Evolutionary conservation across 2,113 vertebrate genomes (phyloP).

Genomic region (Columba livia): DNA sequence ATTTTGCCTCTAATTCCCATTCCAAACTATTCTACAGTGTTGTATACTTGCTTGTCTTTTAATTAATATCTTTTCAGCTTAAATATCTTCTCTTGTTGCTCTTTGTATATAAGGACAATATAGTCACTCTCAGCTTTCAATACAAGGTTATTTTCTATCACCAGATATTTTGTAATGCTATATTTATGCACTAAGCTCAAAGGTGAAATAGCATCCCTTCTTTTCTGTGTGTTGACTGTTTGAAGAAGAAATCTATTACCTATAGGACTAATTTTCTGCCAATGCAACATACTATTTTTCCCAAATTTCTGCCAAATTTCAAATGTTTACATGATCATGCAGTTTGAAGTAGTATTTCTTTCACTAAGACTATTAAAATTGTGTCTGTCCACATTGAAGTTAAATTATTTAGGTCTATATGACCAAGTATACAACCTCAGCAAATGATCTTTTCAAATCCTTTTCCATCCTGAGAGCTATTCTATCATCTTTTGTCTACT

Average conservation of each 20-base stretch:
- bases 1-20: background rate
- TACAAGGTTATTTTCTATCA: background rate
- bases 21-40: background rate
- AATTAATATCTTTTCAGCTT: background rate
- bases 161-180: background rate
- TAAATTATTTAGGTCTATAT: background rate
- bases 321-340: background rate
- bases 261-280: background rate
- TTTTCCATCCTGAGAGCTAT: background rate
- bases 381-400: background rate
- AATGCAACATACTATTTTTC: background rate
- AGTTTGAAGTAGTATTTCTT: background rate
- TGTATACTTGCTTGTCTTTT: background rate
- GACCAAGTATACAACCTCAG: background rate
- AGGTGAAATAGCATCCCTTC: background rate
- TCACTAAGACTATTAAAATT: background rate
- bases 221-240: background rate
- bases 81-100: background rate
- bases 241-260: background rate
- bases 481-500: background rate
- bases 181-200: background rate
- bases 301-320: background rate
- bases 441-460: background rate
- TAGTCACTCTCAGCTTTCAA: background rate
- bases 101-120: background rate